A percentile compares a stretch with the other conserved stretches of the same genome.
phyloP scores from a whole-genome alignment of 1,140 invertebrate genomes.

The Lordiphosa clarofinis region DNA sequence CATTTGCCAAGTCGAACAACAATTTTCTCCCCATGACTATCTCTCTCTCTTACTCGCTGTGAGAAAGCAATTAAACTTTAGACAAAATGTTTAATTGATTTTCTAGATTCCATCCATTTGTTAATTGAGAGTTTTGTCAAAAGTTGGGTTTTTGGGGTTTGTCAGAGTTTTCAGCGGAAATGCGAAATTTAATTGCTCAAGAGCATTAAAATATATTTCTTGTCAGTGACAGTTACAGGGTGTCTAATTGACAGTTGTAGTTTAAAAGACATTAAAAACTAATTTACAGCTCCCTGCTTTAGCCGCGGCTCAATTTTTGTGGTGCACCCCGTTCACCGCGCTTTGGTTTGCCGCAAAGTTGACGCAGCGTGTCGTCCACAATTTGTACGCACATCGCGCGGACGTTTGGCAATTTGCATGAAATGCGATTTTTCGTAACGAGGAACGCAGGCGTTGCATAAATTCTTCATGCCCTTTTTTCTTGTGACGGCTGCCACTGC shows the following conservation, averaged over 20 bases:
- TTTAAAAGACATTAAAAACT: not conserved
- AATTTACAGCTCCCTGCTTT: slow-evolving; percentile 3
- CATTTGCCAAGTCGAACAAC: slow-evolving; percentile 38
- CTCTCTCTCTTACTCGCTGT: not conserved
- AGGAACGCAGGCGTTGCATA: slow-evolving; percentile 40
- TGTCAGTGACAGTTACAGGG: not conserved
- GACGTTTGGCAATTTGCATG: slow-evolving; percentile 38
- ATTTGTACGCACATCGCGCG: slow-evolving; percentile 23
- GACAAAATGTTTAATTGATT: slow-evolving; percentile 41
- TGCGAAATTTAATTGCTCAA: slow-evolving; percentile 11
- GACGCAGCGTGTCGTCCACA: slow-evolving; percentile 21
- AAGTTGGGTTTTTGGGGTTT: slow-evolving; percentile 9
- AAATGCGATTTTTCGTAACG: slow-evolving; percentile 41
- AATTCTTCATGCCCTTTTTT: slow-evolving; percentile 22
- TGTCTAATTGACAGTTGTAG: slow-evolving; percentile 13
- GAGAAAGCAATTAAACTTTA: slow-evolving; percentile 41
- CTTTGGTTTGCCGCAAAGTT: slow-evolving; percentile 31
- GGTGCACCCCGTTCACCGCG: not conserved
- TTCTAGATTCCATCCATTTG: slow-evolving; percentile 20
- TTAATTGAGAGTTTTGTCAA: slow-evolving; percentile 30
- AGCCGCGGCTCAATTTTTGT: not conserved
- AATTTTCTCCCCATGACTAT: not conserved
- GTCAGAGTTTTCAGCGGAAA: not conserved
- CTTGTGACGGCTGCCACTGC: slow-evolving; percentile 9
- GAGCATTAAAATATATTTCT: slow-evolving; percentile 10